Evolutionary conservation across 2,113 vertebrate genomes (phyloP), one percentile per base, ranked within the genome.

Genomic region (Acanthisitta chloris): DNA sequence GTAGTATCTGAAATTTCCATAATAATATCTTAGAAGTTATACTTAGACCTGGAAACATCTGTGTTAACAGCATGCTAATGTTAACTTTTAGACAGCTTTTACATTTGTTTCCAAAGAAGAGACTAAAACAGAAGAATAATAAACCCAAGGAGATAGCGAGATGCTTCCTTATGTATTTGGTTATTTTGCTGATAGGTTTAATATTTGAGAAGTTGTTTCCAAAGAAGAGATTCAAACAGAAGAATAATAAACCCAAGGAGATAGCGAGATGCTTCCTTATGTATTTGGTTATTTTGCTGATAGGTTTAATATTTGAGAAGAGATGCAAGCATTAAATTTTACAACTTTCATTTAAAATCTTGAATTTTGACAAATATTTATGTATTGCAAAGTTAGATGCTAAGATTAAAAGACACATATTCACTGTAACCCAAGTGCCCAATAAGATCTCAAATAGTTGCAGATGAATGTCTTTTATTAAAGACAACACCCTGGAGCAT

Each of bases 11-110:
- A 82, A 57, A 73, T 73, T 82, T 90, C 42, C 64, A 54, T 40
- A 86, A 70, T 62, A 82, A 43, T 79, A 38, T 80, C 55, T 28
- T 67, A 42, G 18, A 59, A 90, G 48, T 81, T 67, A 87, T 52
- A 82, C 34, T 87, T 88, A 88, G 66, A 90, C 61, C 58, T 70
- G 34, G 24, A 77, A 96, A 88, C 81, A 86, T 80, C 71, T 91
- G 67, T 0, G 8, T 62, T 78, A 77, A 43, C 54, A 90, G 34
- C 42, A 77, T 15, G 74, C 17, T 82, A 73, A 51, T n/a, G 24
- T 46, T 82, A 73, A 83, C 58, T 93, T 89, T 91, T 38, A 70
- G 58, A 65, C 0, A 2, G 34, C 33, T 86, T 51, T 54, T 66
- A 43, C 20, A 16, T 57, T 90, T 67, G 10, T 79, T 96, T 86